Evolutionary conservation across 64 coral and sea anemone genomes (phyloP), one percentile per base, ranked within the genome.

Genomic region (Hydrozoanthus tunicans): DNA sequence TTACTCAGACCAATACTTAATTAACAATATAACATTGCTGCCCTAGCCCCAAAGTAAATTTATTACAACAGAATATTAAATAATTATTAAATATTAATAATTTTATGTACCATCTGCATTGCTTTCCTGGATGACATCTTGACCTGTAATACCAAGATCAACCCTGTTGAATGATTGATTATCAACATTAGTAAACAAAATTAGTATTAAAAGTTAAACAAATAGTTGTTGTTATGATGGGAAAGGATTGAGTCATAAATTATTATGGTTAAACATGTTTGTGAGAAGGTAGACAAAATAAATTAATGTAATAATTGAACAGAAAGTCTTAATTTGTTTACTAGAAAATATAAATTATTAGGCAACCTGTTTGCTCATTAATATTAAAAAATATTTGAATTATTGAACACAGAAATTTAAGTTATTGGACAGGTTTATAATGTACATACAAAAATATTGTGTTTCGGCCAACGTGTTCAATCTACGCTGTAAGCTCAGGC

Each of bases 61-160:
- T 43, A 43, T 43, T 43, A 43, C 32, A 64, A 64, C 0, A 64
- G 2, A 9, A 81, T 57, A 52, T 57, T 59, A 11, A 83, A 85
- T 32, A 66, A 69, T 70, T n/a, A 15, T 68, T 12, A 17, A 69
- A 6, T 51, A 60, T 25, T 60, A 9, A 24, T 14, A 90, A 77
- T 14, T 61, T n/a, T 55, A 65, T 3, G 51, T 76, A 92, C 91
- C 91, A 76, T 92, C 17, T 62, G 68, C 59, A 84, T 76, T 76
- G 24, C 91, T 92, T 84, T 85, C 91, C 73, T 62, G 64, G 10
- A 92, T 51, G 7, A 92, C 80, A 92, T 92, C 91, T 51, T 77
- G 91, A 24, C 91, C 91, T 26, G 91, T 92, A 59, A 92, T 92
- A 4, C 91, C 91, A n/a, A 92, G 27, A 59, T 92, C 91, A 13